A percentile compares a stretch with the other conserved stretches of the same genome.
Conservation (phyloP, 2,113 vertebrate species). For the Chauna torquata region DNA sequence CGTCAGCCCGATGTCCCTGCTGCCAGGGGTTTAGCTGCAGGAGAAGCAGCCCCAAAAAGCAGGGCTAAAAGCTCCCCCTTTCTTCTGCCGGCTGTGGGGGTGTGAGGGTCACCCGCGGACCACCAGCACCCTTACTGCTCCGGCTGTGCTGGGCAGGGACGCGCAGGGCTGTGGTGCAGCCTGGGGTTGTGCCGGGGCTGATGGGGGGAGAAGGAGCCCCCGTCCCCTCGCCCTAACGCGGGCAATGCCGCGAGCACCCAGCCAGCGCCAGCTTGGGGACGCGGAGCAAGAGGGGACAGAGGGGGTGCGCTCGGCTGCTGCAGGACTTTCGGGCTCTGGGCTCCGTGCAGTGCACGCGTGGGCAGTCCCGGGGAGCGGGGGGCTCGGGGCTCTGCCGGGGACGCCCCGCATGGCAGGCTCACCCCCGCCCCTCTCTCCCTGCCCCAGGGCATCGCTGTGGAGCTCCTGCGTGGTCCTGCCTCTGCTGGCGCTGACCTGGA, state of each 20-base stretch:
- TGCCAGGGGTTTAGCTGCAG: neutral
- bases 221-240: neutral
- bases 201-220: neutral
- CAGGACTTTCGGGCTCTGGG: neutral
- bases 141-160: neutral
- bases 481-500: constrained; percentile 97
- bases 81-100: neutral
- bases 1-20: too few relatives aligned
- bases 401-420: neutral
- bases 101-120: rapidly evolving
- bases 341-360: neutral
- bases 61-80: neutral
- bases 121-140: neutral
- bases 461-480: constrained; percentile 93
- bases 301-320: rapidly evolving
- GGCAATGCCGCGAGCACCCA: neutral
- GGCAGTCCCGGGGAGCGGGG: neutral
- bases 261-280: neutral
- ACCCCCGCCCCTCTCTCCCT: constrained; percentile 39
- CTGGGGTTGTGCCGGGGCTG: neutral
- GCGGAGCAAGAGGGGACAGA: neutral
- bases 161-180: neutral
- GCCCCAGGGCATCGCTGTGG: constrained; percentile 87
- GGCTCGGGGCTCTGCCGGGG: neutral
- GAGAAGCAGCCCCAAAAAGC: neutral